Evolutionary conservation across 2,797 vertebrate genomes (phyloP).

Genomic region (Sebastes hopkinsi): DNA sequence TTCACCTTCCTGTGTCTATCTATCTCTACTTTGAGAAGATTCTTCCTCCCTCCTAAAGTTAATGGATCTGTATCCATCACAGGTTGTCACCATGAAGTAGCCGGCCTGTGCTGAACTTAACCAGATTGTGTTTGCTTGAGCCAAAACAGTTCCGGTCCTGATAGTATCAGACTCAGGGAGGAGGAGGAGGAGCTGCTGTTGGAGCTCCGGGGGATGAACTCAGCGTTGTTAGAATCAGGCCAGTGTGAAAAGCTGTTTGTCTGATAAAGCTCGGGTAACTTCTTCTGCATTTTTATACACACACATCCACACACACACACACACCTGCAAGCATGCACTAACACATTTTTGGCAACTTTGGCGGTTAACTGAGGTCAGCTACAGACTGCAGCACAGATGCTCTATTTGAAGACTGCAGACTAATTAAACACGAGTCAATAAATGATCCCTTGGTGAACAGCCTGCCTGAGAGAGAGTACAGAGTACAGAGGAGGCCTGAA

Average conservation of each 20-base stretch:
- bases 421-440: slow-evolving; percentile 76
- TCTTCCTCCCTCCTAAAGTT: slow-evolving; percentile 7
- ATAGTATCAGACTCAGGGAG: slow-evolving; percentile 36
- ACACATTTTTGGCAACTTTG: slow-evolving; percentile 38
- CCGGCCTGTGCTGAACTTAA: slow-evolving; percentile 34
- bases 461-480: slow-evolving; percentile 6
- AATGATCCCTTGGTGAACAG: slow-evolving; percentile 58
- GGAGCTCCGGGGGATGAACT: slow-evolving; percentile 13
- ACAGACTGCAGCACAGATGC: slow-evolving; percentile 58
- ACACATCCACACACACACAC: neutral
- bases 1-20: neutral
- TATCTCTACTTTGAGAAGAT: neutral
- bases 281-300: slow-evolving; percentile 7
- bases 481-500: neutral
- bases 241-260: slow-evolving; percentile 41
- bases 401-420: slow-evolving; percentile 65
- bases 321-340: neutral
- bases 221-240: slow-evolving; percentile 40
- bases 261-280: slow-evolving; percentile 41
- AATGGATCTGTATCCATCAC: slow-evolving; percentile 29
- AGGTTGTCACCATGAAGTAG: slow-evolving; percentile 8
- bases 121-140: slow-evolving; percentile 40
- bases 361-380: slow-evolving; percentile 22
- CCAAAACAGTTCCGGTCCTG: slow-evolving; percentile 15
- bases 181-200: slow-evolving; percentile 6